These are phyloP conservation scores for Ploceus nigricollis DNA, from an alignment of 2,113 vertebrate species.

Conservation along the genomic window DNA sequence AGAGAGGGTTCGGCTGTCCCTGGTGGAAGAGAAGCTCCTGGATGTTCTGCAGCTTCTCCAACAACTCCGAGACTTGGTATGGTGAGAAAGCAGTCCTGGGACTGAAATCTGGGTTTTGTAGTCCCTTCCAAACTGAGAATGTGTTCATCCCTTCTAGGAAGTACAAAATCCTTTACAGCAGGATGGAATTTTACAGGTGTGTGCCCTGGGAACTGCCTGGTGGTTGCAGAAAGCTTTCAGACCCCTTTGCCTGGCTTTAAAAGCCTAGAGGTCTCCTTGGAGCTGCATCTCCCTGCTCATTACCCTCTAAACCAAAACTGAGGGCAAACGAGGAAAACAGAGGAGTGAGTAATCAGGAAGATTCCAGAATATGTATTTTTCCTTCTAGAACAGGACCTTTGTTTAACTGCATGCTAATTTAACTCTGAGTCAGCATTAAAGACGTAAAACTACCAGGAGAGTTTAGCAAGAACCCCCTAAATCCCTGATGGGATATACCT, in stretches of 20 bases:
- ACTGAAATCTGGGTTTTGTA: neutral
- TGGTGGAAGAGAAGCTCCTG: constrained; percentile 91
- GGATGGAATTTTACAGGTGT: neutral
- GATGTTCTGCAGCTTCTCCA: constrained; percentile 89
- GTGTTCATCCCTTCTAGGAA: neutral
- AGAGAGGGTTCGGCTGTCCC: constrained; percentile 85
- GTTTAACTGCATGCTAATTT: neutral
- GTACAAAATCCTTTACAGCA: neutral
- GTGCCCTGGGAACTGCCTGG: neutral
- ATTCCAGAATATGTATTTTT: neutral
- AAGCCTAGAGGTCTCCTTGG: neutral
- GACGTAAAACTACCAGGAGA: neutral
- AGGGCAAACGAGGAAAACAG: neutral
- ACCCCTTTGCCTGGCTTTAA: neutral
- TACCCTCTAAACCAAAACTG: neutral
- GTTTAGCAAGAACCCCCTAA: neutral
- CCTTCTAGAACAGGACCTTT: neutral
- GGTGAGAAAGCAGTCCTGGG: neutral
- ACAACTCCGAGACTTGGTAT: constrained; percentile 85
- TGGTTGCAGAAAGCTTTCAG: neutral
- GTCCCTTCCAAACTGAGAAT: neutral
- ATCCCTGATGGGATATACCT: neutral
- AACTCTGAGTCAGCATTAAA: neutral
- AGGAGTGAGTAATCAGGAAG: neutral
- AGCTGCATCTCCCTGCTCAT: neutral